These are phyloP conservation scores for Pristionchus japonicus DNA, from an alignment of 2,888 invertebrate species.

Conservation along the genomic window DNA sequence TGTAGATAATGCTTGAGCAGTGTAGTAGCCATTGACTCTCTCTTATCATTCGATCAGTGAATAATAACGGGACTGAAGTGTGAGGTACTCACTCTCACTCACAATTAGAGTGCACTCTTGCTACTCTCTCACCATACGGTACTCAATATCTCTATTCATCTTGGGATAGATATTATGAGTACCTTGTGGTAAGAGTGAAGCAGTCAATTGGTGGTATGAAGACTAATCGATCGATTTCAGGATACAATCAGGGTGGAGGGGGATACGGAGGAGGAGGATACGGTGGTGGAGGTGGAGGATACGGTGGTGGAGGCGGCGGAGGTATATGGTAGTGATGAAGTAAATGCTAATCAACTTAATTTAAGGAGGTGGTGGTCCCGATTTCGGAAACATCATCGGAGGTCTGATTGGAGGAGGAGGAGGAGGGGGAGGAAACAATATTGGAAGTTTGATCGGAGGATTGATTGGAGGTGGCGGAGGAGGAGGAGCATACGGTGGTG, in stretches of 20 bases:
- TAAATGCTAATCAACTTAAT: background rate
- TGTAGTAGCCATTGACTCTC: background rate
- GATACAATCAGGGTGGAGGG: conserved; percentile 47
- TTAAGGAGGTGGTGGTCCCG: conserved; percentile 52
- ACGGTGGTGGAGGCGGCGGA: conserved; percentile 54
- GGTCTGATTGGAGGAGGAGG: conserved; percentile 66
- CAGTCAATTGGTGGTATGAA: background rate
- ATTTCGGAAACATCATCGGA: conserved; percentile 64
- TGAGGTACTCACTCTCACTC: background rate
- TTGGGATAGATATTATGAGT: background rate
- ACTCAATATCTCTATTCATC: background rate
- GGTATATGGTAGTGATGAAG: conserved; percentile 45
- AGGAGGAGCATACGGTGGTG: conserved; percentile 64
- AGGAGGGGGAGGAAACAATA: conserved; percentile 53
- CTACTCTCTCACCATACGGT: no score
- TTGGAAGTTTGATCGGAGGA: conserved; percentile 64
- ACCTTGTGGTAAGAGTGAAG: background rate
- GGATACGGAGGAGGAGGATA: conserved; percentile 48
- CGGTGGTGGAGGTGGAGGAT: background rate
- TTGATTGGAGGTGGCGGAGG: conserved; percentile 68
- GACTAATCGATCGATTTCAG: background rate
- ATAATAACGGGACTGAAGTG: background rate
- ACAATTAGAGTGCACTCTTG: background rate
- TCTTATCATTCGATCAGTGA: background rate
- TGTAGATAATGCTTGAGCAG: background rate